Evolutionary conservation across 2,888 invertebrate species (phyloP), one percentile per base, ranked within the genome.

Genomic region (Fragum fragum): DNA sequence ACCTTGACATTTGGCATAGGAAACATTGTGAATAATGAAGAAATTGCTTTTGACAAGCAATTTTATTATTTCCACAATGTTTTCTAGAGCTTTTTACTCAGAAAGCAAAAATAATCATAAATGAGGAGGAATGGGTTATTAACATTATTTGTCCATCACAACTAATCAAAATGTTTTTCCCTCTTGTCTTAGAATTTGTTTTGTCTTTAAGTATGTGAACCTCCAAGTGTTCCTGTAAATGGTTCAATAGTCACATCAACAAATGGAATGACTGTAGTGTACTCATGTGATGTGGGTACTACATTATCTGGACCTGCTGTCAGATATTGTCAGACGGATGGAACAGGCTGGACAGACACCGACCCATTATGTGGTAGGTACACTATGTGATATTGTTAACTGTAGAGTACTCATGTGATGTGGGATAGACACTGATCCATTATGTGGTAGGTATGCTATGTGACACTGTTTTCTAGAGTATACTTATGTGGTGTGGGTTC

Each of bases 351-450:
- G 85, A n/a, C 55, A 5, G 85, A 73, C n/a, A 23, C 66, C 23
- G 42, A 79, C n/a, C 82, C 85, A 21, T 53, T 63, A 7, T 85
- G 85, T 82, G 82, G 85, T 85, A 75, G 32, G 66, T 61, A 36
- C 47, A 47, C 32, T 36, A 6, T 36, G 32, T 36, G 6, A 39
- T 16, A n/a, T 5, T 52, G 32, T 36, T 9, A n/a, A n/a, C n/a
- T n/a, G 3, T 36, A 36, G 7, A 11, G 7, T 81, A 63, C 63
- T 32, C 55, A 26, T 81, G 81, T 68, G 72, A 59, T 18, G 26
- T 70, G 11, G 76, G 81, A 71, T 9, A 32, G 29, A 36, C 2
- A 18, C 32, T 9, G 53, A 68, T 18, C 81, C 81, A 9, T 42
- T 73, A n/a, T 81, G 77, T 78, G 81, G 81, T 81, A 71, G 32